These are phyloP conservation scores for Castor canadensis DNA, from an alignment of 2,113 vertebrate species.

Conservation along the genomic window DNA sequence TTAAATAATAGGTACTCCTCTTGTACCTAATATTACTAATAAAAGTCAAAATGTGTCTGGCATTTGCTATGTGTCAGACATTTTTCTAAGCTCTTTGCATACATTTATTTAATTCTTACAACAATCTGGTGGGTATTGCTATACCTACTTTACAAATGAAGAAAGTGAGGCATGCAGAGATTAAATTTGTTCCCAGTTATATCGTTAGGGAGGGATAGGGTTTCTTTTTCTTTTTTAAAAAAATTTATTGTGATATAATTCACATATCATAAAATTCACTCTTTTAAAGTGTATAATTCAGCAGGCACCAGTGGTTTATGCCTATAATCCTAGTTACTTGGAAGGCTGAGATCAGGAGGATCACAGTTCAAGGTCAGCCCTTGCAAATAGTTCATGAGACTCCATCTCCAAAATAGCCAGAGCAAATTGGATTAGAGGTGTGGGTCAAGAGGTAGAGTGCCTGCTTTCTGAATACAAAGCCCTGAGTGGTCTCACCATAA, in stretches of 20 bases:
- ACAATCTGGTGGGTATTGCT: background rate
- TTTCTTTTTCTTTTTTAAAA: background rate
- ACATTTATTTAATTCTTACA: slow-evolving; percentile 19
- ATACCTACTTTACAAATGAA: background rate
- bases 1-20: background rate
- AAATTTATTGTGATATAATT: background rate
- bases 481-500: too few species aligned
- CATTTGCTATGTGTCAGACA: background rate
- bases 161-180: background rate
- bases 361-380: too few species aligned
- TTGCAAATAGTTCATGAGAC: too few species aligned
- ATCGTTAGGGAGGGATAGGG: background rate
- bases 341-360: too few species aligned
- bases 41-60: background rate
- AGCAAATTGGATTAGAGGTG: too few species aligned
- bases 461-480: too few species aligned
- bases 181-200: background rate
- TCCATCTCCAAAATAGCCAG: too few species aligned
- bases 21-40: background rate
- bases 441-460: too few species aligned
- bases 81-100: background rate
- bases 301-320: too few species aligned
- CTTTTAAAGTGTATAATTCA: background rate
- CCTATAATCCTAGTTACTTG: too few species aligned
- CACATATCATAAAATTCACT: background rate